A percentile compares a stretch with the other conserved stretches of the same genome.
These are phyloP conservation scores for Botrylloides violaceus DNA, from an alignment of 23 tunicate genomes.

Conservation along the genomic window DNA sequence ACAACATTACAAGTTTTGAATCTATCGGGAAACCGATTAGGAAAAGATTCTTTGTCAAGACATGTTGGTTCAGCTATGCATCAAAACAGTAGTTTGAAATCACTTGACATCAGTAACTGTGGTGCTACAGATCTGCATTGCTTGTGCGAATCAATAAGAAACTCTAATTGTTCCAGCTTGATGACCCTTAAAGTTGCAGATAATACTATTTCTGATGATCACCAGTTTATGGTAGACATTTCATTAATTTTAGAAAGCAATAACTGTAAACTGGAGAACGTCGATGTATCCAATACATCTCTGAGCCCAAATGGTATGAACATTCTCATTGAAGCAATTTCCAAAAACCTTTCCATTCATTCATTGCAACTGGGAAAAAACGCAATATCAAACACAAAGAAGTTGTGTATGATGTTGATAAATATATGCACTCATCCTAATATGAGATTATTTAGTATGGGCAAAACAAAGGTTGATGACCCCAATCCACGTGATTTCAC, in stretches of 20 bases:
- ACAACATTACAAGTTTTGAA: slow-evolving; percentile 19
- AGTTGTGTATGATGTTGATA: slow-evolving; percentile 26
- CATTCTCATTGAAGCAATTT: slow-evolving; percentile 26
- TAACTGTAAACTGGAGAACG: slow-evolving; percentile 25
- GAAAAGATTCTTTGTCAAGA: slow-evolving; percentile 62
- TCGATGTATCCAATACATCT: slow-evolving; percentile 45
- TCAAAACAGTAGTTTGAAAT: slow-evolving; percentile 1
- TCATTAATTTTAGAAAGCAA: slow-evolving; percentile 34
- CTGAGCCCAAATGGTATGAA: slow-evolving; percentile 43
- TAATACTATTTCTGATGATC: slow-evolving; percentile 44
- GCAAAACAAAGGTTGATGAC: slow-evolving; percentile 9
- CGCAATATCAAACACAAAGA: not conserved
- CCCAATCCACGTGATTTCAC: not conserved
- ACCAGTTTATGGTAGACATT: slow-evolving; percentile 49
- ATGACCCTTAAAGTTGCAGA: slow-evolving; percentile 31
- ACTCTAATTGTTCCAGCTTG: slow-evolving; percentile 4
- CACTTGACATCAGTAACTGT: slow-evolving; percentile 36
- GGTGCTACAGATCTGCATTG: slow-evolving; percentile 77
- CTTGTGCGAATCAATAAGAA: slow-evolving; percentile 51
- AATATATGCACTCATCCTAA: not conserved
- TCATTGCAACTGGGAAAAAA: slow-evolving; percentile 36
- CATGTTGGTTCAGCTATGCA: slow-evolving; percentile 23
- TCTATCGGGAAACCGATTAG: slow-evolving; percentile 60
- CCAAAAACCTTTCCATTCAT: slow-evolving; percentile 15
- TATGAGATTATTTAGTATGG: not conserved